Evolutionary conservation across 2,113 vertebrate species (phyloP), one percentile per base, ranked within the genome.

Genomic region (Passer domesticus): DNA sequence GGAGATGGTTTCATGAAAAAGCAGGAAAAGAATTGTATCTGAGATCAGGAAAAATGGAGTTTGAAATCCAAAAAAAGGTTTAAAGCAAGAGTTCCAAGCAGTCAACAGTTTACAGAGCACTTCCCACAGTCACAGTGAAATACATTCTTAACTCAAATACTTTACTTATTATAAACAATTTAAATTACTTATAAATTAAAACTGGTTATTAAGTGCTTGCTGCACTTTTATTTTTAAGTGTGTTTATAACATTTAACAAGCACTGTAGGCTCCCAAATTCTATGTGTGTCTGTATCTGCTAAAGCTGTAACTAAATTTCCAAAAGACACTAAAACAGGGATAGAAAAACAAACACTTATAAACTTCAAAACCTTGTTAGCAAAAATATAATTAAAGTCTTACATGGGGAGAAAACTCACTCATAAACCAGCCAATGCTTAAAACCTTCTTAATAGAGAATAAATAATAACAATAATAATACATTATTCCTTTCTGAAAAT

Each of bases 201-300:
- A 62, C 43, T 46, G 28, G 23, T 84, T 87, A 44, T 74, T 59
- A 90, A 91, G 24, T 49, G 10, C 10, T 87, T 60, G 44, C 46
- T 95, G 41, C 37, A 58, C 37, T 93, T 87, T 41, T n/a, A 58
- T 23, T 70, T 90, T 75, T 63, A 37, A 58, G 62, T 64, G 10
- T 58, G 90, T 76, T 94, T 94, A 80, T 79, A 88, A n/a, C 31
- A 87, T 83, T 91, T 87, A 85, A 87, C 27, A 85, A 91, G 76
- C 53, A 64, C n/a, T 69, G 6, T 73, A 93, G 59, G 2, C 31
- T 73, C 58, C 43, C 15, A 64, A 44, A 69, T 28, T 53, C 35
- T 91, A 4, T 77, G 39, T 76, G 68, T 73, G 49, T 31, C 37
- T 87, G 1, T 66, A 49, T 50, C 53, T 90, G 37, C 28, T 58